phyloP scores from a whole-genome alignment of 2,113 vertebrate species.

The Oxygymnocypris stewartii region DNA sequence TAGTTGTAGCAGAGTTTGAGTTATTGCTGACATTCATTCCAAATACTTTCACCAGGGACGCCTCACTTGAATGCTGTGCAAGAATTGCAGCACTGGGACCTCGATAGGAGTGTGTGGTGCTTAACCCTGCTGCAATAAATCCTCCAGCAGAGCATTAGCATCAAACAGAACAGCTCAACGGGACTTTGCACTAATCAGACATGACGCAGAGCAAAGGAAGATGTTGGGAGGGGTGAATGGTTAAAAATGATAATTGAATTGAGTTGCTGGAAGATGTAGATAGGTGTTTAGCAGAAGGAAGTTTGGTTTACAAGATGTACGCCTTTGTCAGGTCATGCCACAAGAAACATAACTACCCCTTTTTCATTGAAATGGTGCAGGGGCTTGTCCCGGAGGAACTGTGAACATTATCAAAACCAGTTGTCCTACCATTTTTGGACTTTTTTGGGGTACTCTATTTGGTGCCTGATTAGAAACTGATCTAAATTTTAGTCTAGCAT shows the following conservation, averaged over 20 bases:
- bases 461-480: not conserved
- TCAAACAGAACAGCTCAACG: constrained; percentile 64
- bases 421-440: not conserved
- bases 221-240: constrained; percentile 44
- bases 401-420: not conserved
- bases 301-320: not conserved
- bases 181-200: constrained; percentile 67
- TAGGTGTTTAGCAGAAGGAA: constrained; percentile 54
- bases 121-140: constrained; percentile 69
- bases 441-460: not conserved
- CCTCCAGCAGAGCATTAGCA: constrained; percentile 65
- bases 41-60: constrained; percentile 51
- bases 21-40: constrained; percentile 60
- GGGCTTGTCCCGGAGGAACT: not conserved
- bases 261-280: constrained; percentile 42
- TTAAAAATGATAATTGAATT: constrained; percentile 56
- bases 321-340: not conserved
- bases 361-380: constrained; percentile 18
- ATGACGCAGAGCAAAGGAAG: constrained; percentile 55
- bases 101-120: constrained; percentile 41
- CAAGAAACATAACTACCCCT: not conserved
- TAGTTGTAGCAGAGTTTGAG: constrained; percentile 26
- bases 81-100: constrained; percentile 21
- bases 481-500: not conserved
- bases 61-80: constrained; percentile 28